These are phyloP conservation scores for Arnoldichthys spilopterus DNA, from an alignment of 2,797 vertebrate genomes.

Conservation along the genomic window DNA sequence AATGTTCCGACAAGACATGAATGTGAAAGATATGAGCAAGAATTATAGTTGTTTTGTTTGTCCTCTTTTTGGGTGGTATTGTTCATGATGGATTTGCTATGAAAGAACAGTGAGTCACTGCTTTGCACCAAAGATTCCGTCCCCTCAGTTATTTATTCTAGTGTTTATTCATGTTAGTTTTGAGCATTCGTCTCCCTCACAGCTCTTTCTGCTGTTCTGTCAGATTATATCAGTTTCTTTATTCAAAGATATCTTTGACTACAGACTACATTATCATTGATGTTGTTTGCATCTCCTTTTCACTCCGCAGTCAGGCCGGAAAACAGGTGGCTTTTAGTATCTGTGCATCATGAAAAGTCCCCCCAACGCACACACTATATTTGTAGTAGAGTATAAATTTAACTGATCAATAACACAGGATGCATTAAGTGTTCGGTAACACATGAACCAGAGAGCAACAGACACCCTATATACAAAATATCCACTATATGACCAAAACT, in stretches of 20 bases:
- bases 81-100: conserved; percentile 10
- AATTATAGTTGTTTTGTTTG: conserved; percentile 5
- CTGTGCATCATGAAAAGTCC: neutral
- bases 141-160: conserved; percentile 15
- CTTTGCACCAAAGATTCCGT: neutral
- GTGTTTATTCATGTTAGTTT: neutral
- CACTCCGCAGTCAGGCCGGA: neutral
- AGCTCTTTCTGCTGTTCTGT: neutral
- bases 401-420: neutral
- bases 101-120: neutral
- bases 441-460: too few relatives aligned
- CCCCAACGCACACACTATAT: neutral
- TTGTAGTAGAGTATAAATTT: neutral
- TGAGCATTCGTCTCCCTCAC: neutral
- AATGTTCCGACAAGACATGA: neutral
- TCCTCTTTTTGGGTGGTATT: conserved; percentile 6
- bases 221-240: conserved; percentile 21
- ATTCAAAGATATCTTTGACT: conserved; percentile 18
- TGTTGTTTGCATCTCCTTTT: conserved; percentile 34
- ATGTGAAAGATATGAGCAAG: conserved; percentile 19
- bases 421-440: too few relatives aligned
- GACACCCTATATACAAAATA: too few relatives aligned
- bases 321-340: neutral
- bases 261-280: conserved; percentile 44
- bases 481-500: too few relatives aligned